Percentiles rank a stretch among this genome's conserved stretches.
Conservation (phyloP, 2,888 invertebrate genomes). For the Chromoteleia sp. region DNA sequence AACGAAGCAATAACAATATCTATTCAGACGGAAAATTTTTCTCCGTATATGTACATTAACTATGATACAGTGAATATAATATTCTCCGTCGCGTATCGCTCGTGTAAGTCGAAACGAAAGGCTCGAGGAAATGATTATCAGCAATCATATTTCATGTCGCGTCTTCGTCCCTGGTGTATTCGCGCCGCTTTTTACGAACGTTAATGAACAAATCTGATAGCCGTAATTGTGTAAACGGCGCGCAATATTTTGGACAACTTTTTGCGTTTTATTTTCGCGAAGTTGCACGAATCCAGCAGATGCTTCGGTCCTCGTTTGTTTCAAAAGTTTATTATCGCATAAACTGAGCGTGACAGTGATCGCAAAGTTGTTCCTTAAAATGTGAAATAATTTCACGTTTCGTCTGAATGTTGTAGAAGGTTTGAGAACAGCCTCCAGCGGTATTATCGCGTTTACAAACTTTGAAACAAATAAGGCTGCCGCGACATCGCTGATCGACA, state of each 20-base stretch:
- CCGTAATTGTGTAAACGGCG: neutral
- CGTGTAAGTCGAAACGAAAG: constrained; percentile 22
- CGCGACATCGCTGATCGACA: constrained; percentile 24
- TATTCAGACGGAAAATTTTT: neutral
- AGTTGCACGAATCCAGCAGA: neutral
- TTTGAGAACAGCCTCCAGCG: no score
- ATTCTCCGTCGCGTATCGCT: constrained; percentile 4
- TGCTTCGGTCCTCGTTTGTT: neutral
- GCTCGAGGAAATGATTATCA: constrained; percentile 31
- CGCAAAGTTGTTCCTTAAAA: neutral
- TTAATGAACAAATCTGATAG: constrained; percentile 7
- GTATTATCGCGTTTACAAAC: no score
- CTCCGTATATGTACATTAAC: constrained; percentile 9
- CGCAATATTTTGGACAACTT: neutral
- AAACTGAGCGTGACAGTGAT: neutral
- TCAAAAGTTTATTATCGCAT: no score
- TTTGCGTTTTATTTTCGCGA: neutral
- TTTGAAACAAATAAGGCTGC: constrained; percentile 26
- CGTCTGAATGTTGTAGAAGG: no score
- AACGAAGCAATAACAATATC: constrained; percentile 17
- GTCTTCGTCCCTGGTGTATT: constrained; percentile 12
- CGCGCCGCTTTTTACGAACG: constrained; percentile 1
- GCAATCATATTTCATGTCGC: constrained; percentile 33
- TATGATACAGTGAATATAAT: constrained; percentile 11
- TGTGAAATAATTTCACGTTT: constrained; percentile 2